These are phyloP conservation scores for Sarcophaga variegata DNA, from an alignment of 2,888 invertebrate species.

Conservation along the genomic window DNA sequence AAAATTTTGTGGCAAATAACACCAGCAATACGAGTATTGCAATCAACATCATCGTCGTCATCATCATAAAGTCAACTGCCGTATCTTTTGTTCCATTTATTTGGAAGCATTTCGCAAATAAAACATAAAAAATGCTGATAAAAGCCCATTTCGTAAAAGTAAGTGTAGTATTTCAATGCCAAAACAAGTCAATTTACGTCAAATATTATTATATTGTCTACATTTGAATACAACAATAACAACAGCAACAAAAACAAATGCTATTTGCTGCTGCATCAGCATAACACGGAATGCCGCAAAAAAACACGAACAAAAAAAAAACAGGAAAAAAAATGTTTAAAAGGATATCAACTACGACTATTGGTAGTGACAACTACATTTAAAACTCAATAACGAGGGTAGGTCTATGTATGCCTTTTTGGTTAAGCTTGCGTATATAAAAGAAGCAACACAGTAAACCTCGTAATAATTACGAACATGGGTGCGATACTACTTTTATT, in stretches of 20 bases:
- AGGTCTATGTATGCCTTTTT: background rate
- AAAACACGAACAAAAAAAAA: background rate
- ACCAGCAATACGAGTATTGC: background rate
- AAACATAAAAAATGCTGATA: slow-evolving; percentile 51
- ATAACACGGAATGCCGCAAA: slow-evolving; percentile 28
- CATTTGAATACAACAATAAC: background rate
- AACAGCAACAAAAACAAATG: slow-evolving; percentile 12
- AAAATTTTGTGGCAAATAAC: too few species aligned
- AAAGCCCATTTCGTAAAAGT: slow-evolving; percentile 47
- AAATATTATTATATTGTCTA: slow-evolving; percentile 54
- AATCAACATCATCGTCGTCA: slow-evolving; percentile 20
- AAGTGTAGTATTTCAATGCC: slow-evolving; percentile 65
- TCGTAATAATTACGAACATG: background rate
- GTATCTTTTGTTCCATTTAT: slow-evolving; percentile 14
- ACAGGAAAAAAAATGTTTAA: background rate
- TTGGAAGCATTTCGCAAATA: background rate
- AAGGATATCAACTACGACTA: slow-evolving; percentile 33
- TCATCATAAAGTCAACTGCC: slow-evolving; percentile 33
- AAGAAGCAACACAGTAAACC: background rate
- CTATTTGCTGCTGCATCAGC: slow-evolving; percentile 63
- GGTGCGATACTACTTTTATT: slow-evolving; percentile 21
- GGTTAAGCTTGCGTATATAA: background rate
- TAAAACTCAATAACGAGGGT: background rate
- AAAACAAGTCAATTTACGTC: slow-evolving; percentile 68
- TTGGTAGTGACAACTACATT: background rate